Base-by-base conservation (phyloP, 2,888 invertebrate species). In the Altica lythri region DNA sequence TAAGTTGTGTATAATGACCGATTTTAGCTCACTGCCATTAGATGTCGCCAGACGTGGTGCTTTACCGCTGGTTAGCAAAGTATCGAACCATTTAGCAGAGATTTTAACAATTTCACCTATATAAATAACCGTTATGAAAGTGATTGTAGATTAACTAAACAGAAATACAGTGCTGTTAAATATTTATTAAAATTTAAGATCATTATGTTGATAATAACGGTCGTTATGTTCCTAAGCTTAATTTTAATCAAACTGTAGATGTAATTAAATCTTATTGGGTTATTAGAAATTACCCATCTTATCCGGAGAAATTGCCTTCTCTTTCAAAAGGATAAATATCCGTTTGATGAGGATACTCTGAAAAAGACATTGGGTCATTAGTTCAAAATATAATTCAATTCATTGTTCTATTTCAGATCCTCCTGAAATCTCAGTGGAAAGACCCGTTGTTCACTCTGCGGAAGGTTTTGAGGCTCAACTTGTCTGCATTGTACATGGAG, bases 401-500 rank as follows among this genome's bases (percentile, higher is more conserved):
- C 29, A 27, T 9, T 42, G 38, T 54, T 51, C 55, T 65, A 76
- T 78, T 78, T 27, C 76, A 82, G 82, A 81, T 77, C 80, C 81
- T 37, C 82, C 82, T 19, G 82, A 82, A 72, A 81, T 82, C 59
- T 78, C 80, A 44, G 80, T 85, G 57, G 85, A 85, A 72, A 78
- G 82, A 64, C 80, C 83, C 40, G 80, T 85, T 72, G 83, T 86
- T 49, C 85, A 85, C 72, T 83, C 85, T 3, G 85, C 84, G 8
- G 85, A 85, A 72, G 85, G 85, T 52, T 81, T 82, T 66, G 85
- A 86, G 71, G 85, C 85, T 16, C 83, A 84, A 72, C 78, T 86
- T 46, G 85, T 85, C 44, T 86, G 86, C 72, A 83, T 85, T 61
- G 85, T 86, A 25, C 85, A 86, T 68, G 84, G 85, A 17, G 85